These are phyloP conservation scores for Sipha maydis DNA, from an alignment of 2,888 invertebrate genomes.

Conservation along the genomic window DNA sequence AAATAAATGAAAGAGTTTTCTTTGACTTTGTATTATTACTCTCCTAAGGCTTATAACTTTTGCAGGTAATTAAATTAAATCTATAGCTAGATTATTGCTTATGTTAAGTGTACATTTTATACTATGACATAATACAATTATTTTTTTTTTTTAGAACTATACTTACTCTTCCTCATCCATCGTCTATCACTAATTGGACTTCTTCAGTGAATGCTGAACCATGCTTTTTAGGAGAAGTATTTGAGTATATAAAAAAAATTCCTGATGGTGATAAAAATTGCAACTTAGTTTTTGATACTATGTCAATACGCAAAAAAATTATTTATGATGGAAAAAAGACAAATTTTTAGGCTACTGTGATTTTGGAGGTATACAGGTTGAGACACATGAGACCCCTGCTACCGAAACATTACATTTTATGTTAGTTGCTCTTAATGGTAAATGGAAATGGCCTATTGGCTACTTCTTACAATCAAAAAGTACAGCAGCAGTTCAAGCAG, in stretches of 20 bases:
- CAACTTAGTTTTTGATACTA: too few species aligned
- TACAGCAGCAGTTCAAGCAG: too few species aligned
- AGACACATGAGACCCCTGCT: too few species aligned
- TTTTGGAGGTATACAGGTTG: too few species aligned
- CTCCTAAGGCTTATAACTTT: slow-evolving; percentile 30
- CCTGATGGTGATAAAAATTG: slow-evolving; percentile 12
- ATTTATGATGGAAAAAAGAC: neutral
- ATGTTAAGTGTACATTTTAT: slow-evolving; percentile 1
- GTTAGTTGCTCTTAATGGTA: too few species aligned
- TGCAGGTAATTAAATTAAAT: slow-evolving; percentile 10
- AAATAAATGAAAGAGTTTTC: slow-evolving; percentile 19
- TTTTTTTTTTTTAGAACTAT: slow-evolving; percentile 7
- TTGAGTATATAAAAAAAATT: slow-evolving; percentile 8
- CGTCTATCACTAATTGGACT: too few species aligned
- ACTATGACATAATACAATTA: neutral
- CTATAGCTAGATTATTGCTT: slow-evolving; percentile 4
- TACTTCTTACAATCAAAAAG: too few species aligned
- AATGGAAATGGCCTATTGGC: too few species aligned
- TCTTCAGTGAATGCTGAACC: slow-evolving; percentile 3
- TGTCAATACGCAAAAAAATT: slow-evolving; percentile 4
- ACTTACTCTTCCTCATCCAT: slow-evolving; percentile 1
- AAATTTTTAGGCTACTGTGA: slow-evolving; percentile 27
- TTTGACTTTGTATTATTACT: slow-evolving; percentile 26
- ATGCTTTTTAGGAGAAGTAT: slow-evolving; percentile 14
- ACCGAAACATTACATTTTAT: too few species aligned